Base-by-base conservation (phyloP, 2,888 invertebrate genomes). In the Anorthoa munda region DNA sequence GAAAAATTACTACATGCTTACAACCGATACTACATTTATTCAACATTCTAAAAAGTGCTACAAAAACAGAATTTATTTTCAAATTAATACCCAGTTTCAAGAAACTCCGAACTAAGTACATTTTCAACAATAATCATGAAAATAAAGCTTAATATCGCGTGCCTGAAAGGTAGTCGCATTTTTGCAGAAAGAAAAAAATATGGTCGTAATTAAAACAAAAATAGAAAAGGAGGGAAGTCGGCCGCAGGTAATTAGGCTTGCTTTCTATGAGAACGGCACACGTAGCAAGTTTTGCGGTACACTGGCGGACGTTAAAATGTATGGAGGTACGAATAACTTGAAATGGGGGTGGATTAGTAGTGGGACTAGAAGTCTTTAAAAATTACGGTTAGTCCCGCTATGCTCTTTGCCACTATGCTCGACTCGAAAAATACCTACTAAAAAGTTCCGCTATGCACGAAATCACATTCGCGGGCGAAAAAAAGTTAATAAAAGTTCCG, bases 181-280 rank as follows among this genome's bases (percentile, higher is more conserved):
- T 82, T 77, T 79, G 69, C 78, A 81, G 68, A 85, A 66, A 78
- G 51, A 77, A 76, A 82, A 82, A 83, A 82, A 82, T 74, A 79
- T 75, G 72, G 86, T 78, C 77, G 89, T 89, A 90, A 90, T 90
- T 91, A 91, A 90, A 88, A 88, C 82, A 85, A 84, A 91, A 91
- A 90, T 89, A 87, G 89, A 88, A 86, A 86, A 90, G 82, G 66
- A 81, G 72, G 71, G 68, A 88, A 89, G 83, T 88, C 86, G 86
- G 88, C 86, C 90, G 76, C 91, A 91, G 92, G 94, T 93, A 94
- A 94, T 94, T 93, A 94, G 90, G 91, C 89, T 82, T 86, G 90
- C 89, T 90, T 92, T 90, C 90, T 90, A 88, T 87, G 88, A 90
- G 90, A 90, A 90, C 85, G 86, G 90, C 91, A 90, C 90, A 90